Conservation (phyloP, 2,797 vertebrate genomes). For the Taenioides sp. region DNA sequence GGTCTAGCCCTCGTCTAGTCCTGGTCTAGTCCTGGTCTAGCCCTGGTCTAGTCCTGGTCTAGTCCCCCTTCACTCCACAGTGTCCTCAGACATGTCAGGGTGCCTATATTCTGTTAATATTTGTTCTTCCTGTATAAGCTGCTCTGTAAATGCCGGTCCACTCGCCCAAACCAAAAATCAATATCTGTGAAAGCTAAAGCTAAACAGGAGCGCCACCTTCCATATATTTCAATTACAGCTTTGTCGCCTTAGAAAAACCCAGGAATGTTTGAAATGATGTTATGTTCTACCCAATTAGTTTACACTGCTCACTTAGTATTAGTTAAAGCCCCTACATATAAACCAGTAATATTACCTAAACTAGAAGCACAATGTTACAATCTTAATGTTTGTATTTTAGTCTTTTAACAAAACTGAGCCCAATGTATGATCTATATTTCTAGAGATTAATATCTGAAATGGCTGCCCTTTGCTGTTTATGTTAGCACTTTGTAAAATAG, state of each 20-base stretch:
- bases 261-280: not conserved
- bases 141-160: not conserved
- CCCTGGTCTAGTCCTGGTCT: no score
- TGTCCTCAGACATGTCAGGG: not conserved
- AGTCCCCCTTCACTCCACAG: no score
- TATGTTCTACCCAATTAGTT: not conserved
- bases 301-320: not conserved
- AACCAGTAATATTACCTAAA: not conserved
- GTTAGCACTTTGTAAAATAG: no score
- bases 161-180: not conserved
- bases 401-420: not conserved
- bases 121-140: not conserved
- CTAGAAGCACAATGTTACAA: not conserved
- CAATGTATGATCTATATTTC: not conserved
- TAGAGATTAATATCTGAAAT: not conserved
- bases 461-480: no score
- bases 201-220: not conserved
- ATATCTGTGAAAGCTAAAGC: slow-evolving; percentile 1
- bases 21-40: no score
- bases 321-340: not conserved
- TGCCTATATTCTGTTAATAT: not conserved
- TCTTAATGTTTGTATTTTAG: not conserved
- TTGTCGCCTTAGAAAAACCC: not conserved
- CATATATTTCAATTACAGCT: not conserved
- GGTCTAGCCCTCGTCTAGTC: no score